Conservation (phyloP, 1,140 invertebrate species). For the Ceratitis capitata region DNA sequence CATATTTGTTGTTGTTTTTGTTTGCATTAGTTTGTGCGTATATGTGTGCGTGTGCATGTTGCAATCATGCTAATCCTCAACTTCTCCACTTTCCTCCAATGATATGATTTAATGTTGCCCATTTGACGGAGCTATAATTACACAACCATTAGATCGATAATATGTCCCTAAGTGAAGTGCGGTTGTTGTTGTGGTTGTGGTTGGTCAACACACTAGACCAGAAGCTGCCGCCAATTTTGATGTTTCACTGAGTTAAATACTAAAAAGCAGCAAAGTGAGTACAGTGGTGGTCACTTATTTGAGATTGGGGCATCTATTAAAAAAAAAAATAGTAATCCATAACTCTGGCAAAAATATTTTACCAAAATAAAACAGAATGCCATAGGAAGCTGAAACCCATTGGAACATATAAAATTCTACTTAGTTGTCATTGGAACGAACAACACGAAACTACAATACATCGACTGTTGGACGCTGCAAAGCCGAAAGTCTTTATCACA, state of each 20-base stretch:
- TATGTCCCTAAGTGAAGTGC: conserved; percentile 28
- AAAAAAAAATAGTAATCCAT: background rate
- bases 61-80: background rate
- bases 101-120: conserved; percentile 35
- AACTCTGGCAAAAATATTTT: too few species aligned
- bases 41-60: background rate
- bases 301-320: background rate
- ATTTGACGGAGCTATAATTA: conserved; percentile 15
- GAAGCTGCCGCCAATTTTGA: background rate
- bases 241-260: background rate
- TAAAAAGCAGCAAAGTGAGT: background rate
- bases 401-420: too few species aligned
- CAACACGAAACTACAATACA: too few species aligned
- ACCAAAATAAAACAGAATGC: too few species aligned
- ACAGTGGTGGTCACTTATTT: background rate
- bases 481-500: too few species aligned
- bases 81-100: too few species aligned
- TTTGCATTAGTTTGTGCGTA: background rate
- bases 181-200: background rate
- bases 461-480: too few species aligned
- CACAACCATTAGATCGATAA: conserved; percentile 33
- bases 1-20: too few species aligned
- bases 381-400: too few species aligned
- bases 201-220: too few species aligned
- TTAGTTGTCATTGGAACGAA: too few species aligned